Evolutionary conservation across 2,113 vertebrate species (phyloP), one percentile per base, ranked within the genome.

Genomic region (Vulpes lagopus): DNA sequence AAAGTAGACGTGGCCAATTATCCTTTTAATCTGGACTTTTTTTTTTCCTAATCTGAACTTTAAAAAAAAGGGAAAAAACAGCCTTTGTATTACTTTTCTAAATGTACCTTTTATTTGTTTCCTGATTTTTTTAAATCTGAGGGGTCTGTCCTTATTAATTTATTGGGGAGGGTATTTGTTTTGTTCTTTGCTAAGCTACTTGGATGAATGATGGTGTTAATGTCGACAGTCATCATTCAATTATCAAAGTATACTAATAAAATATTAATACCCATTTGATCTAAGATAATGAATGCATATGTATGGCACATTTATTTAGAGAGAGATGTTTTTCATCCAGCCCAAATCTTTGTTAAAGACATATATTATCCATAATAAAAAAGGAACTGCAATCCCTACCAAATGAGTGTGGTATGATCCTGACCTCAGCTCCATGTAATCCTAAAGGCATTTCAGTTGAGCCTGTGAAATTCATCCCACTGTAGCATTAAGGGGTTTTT

Each of bases 211-310:
- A 53, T 78, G 30, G 2, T 30, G 19, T 67, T 67, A 43, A 60
- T 55, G 14, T 67, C 32, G 83, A 78, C 30, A 57, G 2, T 49
- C 20, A 62, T 22, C 69, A n/a, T 30, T 96, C 38, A 84, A n/a
- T 71, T 80, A n/a, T 57, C 71, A 59, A 78, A 86, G 53, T 35
- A 81, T 32, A n/a, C 27, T 35, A 73, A 71, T 83, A 59, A 78
- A 83, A 19, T 83, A 27, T n/a, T 60, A 83, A 27, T 30, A 59
- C 15, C 14, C 22, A 14, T 27, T 80, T 74, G 5, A 53, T 2
- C 38, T 55, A 71, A 81, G 53, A 32, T 86, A 73, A 85, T 64
- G 32, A 93, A 25, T 60, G 25, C 8, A 3, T 35, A 30, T 2
- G 17, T 80, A 51, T 0, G 4, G 32, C 35, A 16, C 2, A 53